A percentile compares a stretch with the other conserved stretches of the same genome.
Conservation (phyloP, 2,113 vertebrate species). For the Stictonetta naevosa region DNA sequence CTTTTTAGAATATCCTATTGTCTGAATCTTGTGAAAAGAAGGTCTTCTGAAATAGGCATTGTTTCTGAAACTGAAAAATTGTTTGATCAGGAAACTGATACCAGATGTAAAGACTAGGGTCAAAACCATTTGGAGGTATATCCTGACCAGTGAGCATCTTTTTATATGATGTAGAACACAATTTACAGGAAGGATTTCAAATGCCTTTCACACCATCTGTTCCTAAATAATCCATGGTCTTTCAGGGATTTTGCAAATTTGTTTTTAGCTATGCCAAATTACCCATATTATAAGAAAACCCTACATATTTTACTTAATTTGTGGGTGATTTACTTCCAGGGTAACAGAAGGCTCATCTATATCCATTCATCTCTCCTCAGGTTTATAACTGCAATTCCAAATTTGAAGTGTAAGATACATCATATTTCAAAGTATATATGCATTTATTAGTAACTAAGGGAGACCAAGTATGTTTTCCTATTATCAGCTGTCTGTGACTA, state of each 20-base stretch:
- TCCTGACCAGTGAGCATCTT: background rate
- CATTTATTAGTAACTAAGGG: background rate
- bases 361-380: background rate
- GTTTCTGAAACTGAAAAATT: background rate
- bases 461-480: background rate
- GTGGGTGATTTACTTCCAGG: slow-evolving; percentile 4
- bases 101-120: background rate
- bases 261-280: slow-evolving; percentile 48
- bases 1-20: background rate
- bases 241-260: slow-evolving; percentile 37
- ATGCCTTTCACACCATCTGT: slow-evolving; percentile 29
- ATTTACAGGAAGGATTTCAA: slow-evolving; percentile 30
- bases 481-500: background rate
- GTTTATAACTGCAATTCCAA: background rate
- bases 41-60: background rate
- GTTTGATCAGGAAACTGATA: background rate
- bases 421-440: background rate
- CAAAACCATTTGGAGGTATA: background rate
- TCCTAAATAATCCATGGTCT: slow-evolving; percentile 34
- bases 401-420: background rate
- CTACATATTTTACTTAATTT: background rate
- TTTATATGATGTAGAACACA: background rate
- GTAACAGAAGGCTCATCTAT: background rate
- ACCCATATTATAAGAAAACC: background rate
- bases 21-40: background rate